Percentiles rank a stretch among this genome's conserved stretches.
phyloP scores from a whole-genome alignment of 64 coral and sea anemone species.

The Dendrophyllia cribrosa region DNA sequence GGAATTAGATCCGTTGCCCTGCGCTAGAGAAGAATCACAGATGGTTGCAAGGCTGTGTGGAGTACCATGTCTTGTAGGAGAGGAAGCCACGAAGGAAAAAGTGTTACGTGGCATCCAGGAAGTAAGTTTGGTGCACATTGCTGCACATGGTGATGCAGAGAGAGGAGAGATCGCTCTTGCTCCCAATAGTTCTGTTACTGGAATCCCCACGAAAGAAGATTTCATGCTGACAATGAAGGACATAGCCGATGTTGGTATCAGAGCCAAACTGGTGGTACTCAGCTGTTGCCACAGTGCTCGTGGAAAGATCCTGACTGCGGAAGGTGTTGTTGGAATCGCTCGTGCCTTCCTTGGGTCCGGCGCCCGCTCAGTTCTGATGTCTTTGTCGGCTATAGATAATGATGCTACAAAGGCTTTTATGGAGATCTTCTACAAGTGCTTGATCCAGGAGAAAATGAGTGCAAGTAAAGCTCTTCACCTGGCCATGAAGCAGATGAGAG shows the following conservation, averaged over 20 bases:
- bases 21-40: not conserved
- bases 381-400: constrained; percentile 14
- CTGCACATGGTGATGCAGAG: constrained; percentile 37
- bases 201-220: not conserved
- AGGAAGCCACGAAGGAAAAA: constrained; percentile 16
- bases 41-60: not conserved
- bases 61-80: constrained; percentile 19
- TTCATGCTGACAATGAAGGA: constrained; percentile 20
- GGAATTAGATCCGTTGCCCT: not conserved
- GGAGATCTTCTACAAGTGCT: not conserved
- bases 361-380: not conserved
- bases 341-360: constrained; percentile 5
- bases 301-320: constrained; percentile 6
- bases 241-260: not conserved
- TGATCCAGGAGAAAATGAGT: not conserved
- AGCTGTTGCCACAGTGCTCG: constrained; percentile 39
- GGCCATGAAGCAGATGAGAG: not conserved
- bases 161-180: constrained; percentile 36
- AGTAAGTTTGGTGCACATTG: constrained; percentile 1
- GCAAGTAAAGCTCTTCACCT: not conserved
- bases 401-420: not conserved
- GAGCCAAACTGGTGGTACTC: constrained; percentile 36
- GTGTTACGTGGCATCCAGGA: constrained; percentile 3
- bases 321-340: not conserved
- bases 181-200: not conserved